Conservation (phyloP, 2,888 invertebrate genomes). For the Mimachlamys varia region DNA sequence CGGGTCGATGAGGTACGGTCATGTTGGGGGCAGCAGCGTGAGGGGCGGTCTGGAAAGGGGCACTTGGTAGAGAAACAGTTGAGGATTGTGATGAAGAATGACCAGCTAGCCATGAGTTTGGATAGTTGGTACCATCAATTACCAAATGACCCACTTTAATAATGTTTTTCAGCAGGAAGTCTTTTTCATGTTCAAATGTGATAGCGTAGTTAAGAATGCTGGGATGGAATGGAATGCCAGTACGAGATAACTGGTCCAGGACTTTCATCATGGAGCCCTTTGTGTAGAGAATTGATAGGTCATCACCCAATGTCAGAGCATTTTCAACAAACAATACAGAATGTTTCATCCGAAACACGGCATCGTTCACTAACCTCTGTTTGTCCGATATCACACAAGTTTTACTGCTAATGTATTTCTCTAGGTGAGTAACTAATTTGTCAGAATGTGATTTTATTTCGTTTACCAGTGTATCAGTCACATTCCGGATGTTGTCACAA, state of each 20-base stretch:
- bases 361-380: slow-evolving; percentile 59
- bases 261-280: slow-evolving; percentile 74
- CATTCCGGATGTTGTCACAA: slow-evolving; percentile 87
- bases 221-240: slow-evolving; percentile 75
- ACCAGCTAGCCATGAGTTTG: slow-evolving; percentile 54
- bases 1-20: slow-evolving; percentile 29
- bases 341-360: slow-evolving; percentile 85
- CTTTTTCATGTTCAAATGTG: slow-evolving; percentile 69
- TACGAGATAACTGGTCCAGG: slow-evolving; percentile 69
- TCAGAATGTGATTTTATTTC: slow-evolving; percentile 94
- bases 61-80: not conserved
- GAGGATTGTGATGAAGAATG: slow-evolving; percentile 39
- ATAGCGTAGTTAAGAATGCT: slow-evolving; percentile 75
- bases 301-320: slow-evolving; percentile 84
- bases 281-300: slow-evolving; percentile 74
- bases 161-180: slow-evolving; percentile 65
- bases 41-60: not conserved
- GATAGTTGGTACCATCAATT: slow-evolving; percentile 68
- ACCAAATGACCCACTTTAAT: slow-evolving; percentile 69
- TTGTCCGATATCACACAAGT: slow-evolving; percentile 60
- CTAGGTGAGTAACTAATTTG: slow-evolving; percentile 84
- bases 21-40: slow-evolving; percentile 36
- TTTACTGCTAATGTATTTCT: slow-evolving; percentile 58
- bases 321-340: slow-evolving; percentile 92
- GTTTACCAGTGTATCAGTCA: slow-evolving; percentile 88